These are phyloP conservation scores for Nomada lathburiana DNA, from an alignment of 2,888 invertebrate species.

Conservation along the genomic window DNA sequence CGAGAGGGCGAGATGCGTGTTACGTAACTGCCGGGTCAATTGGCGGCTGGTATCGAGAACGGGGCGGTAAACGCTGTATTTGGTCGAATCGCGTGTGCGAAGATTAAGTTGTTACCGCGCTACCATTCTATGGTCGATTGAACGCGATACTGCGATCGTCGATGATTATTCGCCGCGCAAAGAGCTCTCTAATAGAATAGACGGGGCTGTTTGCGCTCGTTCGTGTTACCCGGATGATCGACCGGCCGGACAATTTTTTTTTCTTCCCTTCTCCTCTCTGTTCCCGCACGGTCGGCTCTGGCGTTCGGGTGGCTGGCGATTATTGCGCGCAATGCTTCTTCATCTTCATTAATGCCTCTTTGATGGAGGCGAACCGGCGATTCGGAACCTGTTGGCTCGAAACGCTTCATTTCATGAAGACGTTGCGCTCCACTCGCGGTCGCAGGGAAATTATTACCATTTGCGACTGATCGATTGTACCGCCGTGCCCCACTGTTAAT, in stretches of 20 bases:
- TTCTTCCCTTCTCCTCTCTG: background rate
- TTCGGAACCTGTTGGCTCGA: constrained; percentile 35
- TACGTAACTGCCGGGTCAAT: constrained; percentile 16
- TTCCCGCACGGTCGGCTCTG: background rate
- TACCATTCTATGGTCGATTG: constrained; percentile 4
- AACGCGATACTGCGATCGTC: background rate
- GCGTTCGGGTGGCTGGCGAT: background rate
- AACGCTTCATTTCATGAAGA: constrained; percentile 51
- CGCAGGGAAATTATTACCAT: constrained; percentile 44
- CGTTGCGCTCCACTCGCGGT: constrained; percentile 35
- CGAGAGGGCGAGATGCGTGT: background rate
- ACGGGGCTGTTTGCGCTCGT: background rate
- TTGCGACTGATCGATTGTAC: constrained; percentile 44
- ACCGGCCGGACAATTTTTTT: background rate
- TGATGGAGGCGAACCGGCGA: constrained; percentile 33
- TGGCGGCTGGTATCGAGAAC: background rate
- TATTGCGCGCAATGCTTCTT: constrained; percentile 18
- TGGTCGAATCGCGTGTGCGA: constrained; percentile 25
- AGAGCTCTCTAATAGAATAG: background rate
- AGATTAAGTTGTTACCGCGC: constrained; percentile 22
- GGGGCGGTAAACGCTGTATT: background rate
- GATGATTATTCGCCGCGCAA: background rate
- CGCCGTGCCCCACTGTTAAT: constrained; percentile 19
- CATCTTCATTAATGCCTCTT: constrained; percentile 47
- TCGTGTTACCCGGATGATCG: constrained; percentile 1